phyloP scores from a whole-genome alignment of 1,140 invertebrate species.

The Dendrolimus punctatus region DNA sequence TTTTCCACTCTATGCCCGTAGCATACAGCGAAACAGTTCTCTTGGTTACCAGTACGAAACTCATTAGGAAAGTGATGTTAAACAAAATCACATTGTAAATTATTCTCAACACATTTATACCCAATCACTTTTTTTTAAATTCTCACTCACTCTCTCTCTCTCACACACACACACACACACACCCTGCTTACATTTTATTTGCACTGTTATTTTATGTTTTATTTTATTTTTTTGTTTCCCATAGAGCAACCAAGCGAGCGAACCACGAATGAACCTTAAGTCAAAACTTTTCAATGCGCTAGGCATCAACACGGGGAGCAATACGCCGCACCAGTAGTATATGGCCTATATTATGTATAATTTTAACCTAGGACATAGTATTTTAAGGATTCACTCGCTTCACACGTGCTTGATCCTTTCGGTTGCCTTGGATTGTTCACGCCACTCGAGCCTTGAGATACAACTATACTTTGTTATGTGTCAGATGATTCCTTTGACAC shows the following conservation, averaged over 20 bases:
- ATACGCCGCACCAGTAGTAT: conserved; percentile 56
- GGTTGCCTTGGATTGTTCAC: neutral
- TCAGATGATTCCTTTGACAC: too few relatives aligned
- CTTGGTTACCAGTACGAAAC: too few relatives aligned
- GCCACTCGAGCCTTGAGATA: too few relatives aligned
- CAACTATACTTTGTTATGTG: too few relatives aligned
- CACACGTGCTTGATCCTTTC: conserved; percentile 28
- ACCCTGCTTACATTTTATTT: conserved; percentile 31
- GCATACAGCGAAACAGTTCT: too few relatives aligned
- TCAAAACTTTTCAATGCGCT: conserved; percentile 72
- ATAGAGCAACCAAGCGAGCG: conserved; percentile 64
- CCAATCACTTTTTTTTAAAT: neutral
- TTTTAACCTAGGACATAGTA: conserved; percentile 25
- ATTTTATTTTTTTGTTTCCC: conserved; percentile 45
- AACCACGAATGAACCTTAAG: conserved; percentile 68
- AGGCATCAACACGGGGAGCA: conserved; percentile 66
- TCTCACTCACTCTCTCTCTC: conserved; percentile 2
- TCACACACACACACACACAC: conserved; percentile 16
- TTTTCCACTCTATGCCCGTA: too few relatives aligned
- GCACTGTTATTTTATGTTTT: conserved; percentile 23
- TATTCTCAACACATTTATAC: neutral
- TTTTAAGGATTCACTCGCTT: conserved; percentile 55
- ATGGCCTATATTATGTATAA: conserved; percentile 17
- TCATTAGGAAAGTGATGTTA: too few relatives aligned
- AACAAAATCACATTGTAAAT: too few relatives aligned